Conservation (phyloP, 2,888 invertebrate genomes). For the Machimus rusticus region DNA sequence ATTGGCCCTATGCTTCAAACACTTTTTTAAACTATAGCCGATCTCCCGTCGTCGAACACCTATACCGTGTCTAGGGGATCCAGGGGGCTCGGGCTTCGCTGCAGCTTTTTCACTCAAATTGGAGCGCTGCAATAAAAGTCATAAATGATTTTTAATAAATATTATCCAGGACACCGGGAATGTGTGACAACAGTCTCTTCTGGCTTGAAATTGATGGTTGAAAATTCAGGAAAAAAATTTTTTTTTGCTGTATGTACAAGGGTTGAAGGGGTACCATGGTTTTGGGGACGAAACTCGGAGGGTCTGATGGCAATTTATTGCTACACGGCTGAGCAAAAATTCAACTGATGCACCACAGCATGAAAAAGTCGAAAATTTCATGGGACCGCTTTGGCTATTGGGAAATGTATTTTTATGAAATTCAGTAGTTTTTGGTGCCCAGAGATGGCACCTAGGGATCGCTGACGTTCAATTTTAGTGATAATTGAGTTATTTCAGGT, state of each 20-base stretch:
- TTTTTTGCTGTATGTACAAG: neutral
- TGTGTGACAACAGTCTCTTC: constrained; percentile 22
- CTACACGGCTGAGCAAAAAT: neutral
- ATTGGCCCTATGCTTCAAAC: neutral
- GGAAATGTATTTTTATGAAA: constrained; percentile 22
- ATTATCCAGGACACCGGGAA: constrained; percentile 4
- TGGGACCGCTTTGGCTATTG: constrained; percentile 1
- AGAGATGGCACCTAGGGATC: neutral
- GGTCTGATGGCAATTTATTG: neutral
- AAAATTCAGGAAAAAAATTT: neutral
- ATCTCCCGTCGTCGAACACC: neutral
- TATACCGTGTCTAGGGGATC: neutral
- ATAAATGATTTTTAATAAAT: constrained; percentile 35
- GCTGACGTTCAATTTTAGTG: neutral
- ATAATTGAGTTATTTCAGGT: constrained; percentile 14
- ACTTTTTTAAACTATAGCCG: neutral
- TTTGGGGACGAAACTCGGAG: neutral
- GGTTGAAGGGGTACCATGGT: neutral
- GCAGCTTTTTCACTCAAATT: constrained; percentile 1
- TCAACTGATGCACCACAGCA: neutral
- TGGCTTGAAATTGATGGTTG: constrained; percentile 12
- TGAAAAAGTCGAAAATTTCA: neutral
- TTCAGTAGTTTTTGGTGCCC: neutral
- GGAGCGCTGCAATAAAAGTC: constrained; percentile 18
- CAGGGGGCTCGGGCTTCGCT: neutral